These are phyloP conservation scores for Anser cygnoides DNA, from an alignment of 2,113 vertebrate genomes.

Conservation along the genomic window DNA sequence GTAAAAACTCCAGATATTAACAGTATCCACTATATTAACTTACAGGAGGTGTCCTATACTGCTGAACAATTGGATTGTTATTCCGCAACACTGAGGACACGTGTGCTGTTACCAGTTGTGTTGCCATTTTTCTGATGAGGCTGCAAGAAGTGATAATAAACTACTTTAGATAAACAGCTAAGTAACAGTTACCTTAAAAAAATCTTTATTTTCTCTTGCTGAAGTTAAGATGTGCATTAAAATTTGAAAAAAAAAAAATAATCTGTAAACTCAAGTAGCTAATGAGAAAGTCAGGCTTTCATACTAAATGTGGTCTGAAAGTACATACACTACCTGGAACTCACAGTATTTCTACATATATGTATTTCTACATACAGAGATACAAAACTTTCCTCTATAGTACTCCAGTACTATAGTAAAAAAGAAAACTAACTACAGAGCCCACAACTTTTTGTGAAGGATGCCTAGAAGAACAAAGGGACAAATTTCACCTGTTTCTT, in stretches of 20 bases:
- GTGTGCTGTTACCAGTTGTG: slow-evolving; percentile 92
- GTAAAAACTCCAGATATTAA: not conserved
- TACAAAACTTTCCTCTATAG: not conserved
- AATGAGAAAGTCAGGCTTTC: not conserved
- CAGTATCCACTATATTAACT: slow-evolving; percentile 31
- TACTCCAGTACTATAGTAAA: not conserved
- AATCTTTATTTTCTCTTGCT: no score
- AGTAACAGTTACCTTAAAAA: not conserved
- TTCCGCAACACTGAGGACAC: slow-evolving; percentile 88
- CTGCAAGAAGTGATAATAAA: slow-evolving; percentile 68
- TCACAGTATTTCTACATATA: not conserved
- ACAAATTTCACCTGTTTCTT: not conserved
- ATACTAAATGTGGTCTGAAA: not conserved
- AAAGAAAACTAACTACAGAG: not conserved
- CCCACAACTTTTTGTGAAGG: not conserved
- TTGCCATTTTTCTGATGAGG: slow-evolving; percentile 92
- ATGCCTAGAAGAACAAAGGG: not conserved
- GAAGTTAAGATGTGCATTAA: not conserved
- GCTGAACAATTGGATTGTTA: slow-evolving; percentile 75
- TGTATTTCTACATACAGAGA: not conserved
- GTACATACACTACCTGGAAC: not conserved
- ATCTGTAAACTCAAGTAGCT: not conserved
- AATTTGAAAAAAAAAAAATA: not conserved
- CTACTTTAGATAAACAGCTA: not conserved
- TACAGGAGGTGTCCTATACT: slow-evolving; percentile 82